Percentiles rank a stretch among this genome's conserved stretches.
phyloP scores from a whole-genome alignment of 2,797 vertebrate species.

The Gymnocypris eckloni region DNA sequence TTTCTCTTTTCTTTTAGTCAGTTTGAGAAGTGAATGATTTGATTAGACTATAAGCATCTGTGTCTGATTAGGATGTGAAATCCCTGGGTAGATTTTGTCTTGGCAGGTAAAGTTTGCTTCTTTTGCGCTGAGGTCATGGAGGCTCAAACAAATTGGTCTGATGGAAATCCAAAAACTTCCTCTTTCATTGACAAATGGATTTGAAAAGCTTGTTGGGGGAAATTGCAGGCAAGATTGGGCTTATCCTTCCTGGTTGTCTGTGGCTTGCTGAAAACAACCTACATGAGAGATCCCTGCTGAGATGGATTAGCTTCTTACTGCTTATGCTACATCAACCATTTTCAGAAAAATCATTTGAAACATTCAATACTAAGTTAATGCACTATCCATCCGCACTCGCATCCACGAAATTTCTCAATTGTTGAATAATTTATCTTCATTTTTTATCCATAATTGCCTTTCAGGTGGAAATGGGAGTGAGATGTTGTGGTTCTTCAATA shows the following conservation, averaged over 20 bases:
- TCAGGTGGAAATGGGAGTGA: neutral
- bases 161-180: too few relatives aligned
- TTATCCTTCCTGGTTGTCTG: slow-evolving; percentile 73
- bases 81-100: too few relatives aligned
- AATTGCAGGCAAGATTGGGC: slow-evolving; percentile 73
- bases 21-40: slow-evolving; percentile 14
- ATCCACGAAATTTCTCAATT: slow-evolving; percentile 53
- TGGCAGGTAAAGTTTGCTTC: too few relatives aligned
- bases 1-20: neutral
- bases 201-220: slow-evolving; percentile 69
- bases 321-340: slow-evolving; percentile 73
- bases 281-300: slow-evolving; percentile 74
- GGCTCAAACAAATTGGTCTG: too few relatives aligned
- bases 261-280: slow-evolving; percentile 78
- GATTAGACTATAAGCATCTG: slow-evolving; percentile 11
- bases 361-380: slow-evolving; percentile 62
- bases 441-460: neutral
- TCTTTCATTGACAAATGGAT: slow-evolving; percentile 65
- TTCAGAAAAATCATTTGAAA: slow-evolving; percentile 72
- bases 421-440: neutral
- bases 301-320: slow-evolving; percentile 74
- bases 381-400: neutral
- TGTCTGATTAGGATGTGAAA: neutral
- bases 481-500: slow-evolving; percentile 1
- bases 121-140: too few relatives aligned